Evolutionary conservation across 2,113 vertebrate genomes (phyloP), one percentile per base, ranked within the genome.

Genomic region (Apaloderma vittatum): DNA sequence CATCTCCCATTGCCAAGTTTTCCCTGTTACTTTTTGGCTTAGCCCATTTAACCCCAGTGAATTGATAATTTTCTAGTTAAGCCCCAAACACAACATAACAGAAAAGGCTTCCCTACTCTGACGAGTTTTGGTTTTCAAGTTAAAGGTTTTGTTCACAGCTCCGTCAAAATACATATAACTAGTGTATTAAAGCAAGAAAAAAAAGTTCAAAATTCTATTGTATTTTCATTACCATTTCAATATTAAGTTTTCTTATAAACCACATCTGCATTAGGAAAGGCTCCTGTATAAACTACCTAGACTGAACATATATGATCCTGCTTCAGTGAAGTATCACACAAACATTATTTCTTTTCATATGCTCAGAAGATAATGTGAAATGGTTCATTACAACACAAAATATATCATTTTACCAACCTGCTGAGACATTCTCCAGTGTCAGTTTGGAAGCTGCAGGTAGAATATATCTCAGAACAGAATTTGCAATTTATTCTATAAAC

Each of bases 391-490:
- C 40, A 91, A 71, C 21, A 66, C 2, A 2, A 88, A 88, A 67
- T 24, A 49, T 1, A 75, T 19, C 9, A 73, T 85, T 90, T 86
- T 82, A 94, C 34, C 54, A 96, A 63, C 62, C 61, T 84, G 43
- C 72, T 71, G 90, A 87, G 73, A 86, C 27, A 83, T 20, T 86
- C 7, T 36, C 49, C 32, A 46, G 13, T 34, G 34, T 65, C 65
- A 59, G 52, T 22, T 71, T 45, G 32, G 23, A 21, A 92, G 75
- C 48, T n/a, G 12, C 57, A 96, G 59, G 48, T 30, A 80, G 37
- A 80, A 95, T 93, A 96, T 65, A 96, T 17, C 61, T 43, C 48
- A 91, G 49, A 95, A 59, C 13, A 84, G 55, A 92, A 93, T 76
- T 34, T 63, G 75, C 48, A 37, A 55, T 51, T 67, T 68, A 58